These are phyloP conservation scores for Onychomys torridus DNA, from an alignment of 2,797 vertebrate species.

Conservation along the genomic window DNA sequence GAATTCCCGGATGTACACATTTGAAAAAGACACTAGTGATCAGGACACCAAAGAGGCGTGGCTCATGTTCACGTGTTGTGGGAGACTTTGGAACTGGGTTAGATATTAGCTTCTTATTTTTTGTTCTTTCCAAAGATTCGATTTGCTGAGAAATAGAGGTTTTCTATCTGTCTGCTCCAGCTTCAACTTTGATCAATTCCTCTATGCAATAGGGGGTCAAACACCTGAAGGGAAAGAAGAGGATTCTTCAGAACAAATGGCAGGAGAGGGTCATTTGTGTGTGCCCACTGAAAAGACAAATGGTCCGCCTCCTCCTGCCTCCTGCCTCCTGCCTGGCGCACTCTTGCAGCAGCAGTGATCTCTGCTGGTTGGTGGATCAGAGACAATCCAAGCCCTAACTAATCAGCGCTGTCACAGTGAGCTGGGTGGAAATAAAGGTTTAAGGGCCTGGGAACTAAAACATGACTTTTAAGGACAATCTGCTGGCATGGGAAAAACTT, in stretches of 20 bases:
- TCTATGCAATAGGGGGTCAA: constrained; percentile 75
- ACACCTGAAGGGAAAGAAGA: constrained; percentile 77
- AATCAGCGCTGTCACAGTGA: constrained; percentile 68
- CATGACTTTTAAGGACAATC: constrained; percentile 53
- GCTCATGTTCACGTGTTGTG: constrained; percentile 33
- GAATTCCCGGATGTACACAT: constrained; percentile 52
- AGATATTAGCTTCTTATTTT: constrained; percentile 64
- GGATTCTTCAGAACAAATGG: constrained; percentile 73
- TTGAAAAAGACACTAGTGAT: constrained; percentile 29
- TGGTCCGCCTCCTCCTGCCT: neutral
- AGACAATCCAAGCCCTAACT: constrained; percentile 53
- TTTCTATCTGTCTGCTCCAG: constrained; percentile 50
- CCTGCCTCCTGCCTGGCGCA: neutral
- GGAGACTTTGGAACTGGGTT: constrained; percentile 29
- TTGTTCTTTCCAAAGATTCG: constrained; percentile 67
- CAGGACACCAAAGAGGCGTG: constrained; percentile 24
- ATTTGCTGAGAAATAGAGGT: constrained; percentile 67
- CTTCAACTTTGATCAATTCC: constrained; percentile 72
- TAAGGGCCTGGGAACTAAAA: constrained; percentile 76
- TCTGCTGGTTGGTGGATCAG: constrained; percentile 60
- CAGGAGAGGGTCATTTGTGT: constrained; percentile 70
- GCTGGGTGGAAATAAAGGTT: constrained; percentile 70
- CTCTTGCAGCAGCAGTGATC: constrained; percentile 61
- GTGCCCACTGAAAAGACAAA: constrained; percentile 75
- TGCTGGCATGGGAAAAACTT: constrained; percentile 65